A percentile compares a stretch with the other conserved stretches of the same genome.
Evolutionary conservation across 2,888 invertebrate species (phyloP).

Genomic region (Pogonocherus hispidulus): DNA sequence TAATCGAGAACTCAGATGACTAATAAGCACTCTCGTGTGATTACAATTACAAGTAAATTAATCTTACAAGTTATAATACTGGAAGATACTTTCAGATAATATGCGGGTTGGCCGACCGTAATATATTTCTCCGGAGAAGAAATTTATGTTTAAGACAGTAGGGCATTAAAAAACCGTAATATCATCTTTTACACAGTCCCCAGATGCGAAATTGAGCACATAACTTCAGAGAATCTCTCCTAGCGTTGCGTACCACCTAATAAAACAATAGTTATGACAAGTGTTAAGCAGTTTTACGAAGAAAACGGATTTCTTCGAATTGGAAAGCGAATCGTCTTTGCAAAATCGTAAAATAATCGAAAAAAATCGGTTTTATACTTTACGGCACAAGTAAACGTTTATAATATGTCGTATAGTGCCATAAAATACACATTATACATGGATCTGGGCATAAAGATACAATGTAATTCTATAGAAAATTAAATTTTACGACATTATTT

Average conservation of each 20-base stretch:
- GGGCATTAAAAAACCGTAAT: conserved; percentile 11
- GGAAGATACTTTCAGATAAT: background rate
- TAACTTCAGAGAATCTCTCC: conserved; percentile 17
- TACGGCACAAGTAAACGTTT: conserved; percentile 44
- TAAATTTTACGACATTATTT: conserved; percentile 56
- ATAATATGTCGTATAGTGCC: conserved; percentile 54
- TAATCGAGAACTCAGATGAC: background rate
- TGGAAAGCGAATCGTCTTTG: conserved; percentile 37
- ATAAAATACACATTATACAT: conserved; percentile 59
- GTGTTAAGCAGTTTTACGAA: conserved; percentile 16
- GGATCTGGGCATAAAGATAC: conserved; percentile 59
- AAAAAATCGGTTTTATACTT: conserved; percentile 44
- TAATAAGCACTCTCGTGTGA: background rate
- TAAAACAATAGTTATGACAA: conserved; percentile 26
- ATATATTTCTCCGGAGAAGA: background rate
- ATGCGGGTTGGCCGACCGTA: background rate
- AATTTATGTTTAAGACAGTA: background rate
- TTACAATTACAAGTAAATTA: background rate
- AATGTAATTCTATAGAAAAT: conserved; percentile 60
- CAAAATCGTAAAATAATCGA: conserved; percentile 41
- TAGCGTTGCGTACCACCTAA: conserved; percentile 23
- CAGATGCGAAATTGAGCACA: conserved; percentile 18
- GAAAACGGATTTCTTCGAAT: conserved; percentile 37
- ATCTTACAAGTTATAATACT: background rate
- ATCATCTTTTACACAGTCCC: background rate